Percentiles rank a stretch among this genome's conserved stretches.
These are phyloP conservation scores for Gila robusta DNA, from an alignment of 2,797 vertebrate genomes.

Conservation along the genomic window DNA sequence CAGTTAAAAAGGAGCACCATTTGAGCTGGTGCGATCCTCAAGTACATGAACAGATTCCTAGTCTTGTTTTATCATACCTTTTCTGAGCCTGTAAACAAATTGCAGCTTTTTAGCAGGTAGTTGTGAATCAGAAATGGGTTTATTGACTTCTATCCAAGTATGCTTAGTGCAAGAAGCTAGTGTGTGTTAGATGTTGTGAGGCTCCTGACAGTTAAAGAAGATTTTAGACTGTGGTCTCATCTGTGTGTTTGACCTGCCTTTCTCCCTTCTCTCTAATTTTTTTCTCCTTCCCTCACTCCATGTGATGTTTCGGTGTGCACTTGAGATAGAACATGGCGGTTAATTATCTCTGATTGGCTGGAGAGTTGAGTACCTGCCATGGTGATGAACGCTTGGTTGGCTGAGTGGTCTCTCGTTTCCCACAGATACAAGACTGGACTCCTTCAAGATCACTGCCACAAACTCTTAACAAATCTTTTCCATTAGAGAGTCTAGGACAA, in stretches of 20 bases:
- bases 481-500: constrained; percentile 48
- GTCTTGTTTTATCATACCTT: background rate
- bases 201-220: constrained; percentile 10
- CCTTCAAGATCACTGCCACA: constrained; percentile 40
- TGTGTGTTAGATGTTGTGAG: background rate
- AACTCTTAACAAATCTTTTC: constrained; percentile 59
- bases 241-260: constrained; percentile 21
- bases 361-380: constrained; percentile 52
- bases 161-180: background rate
- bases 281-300: background rate
- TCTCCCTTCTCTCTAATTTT: constrained; percentile 14
- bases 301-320: constrained; percentile 48
- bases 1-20: background rate
- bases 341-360: constrained; percentile 62
- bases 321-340: constrained; percentile 51
- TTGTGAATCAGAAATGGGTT: constrained; percentile 1
- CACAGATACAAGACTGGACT: constrained; percentile 48
- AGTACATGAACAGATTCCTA: background rate
- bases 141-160: background rate
- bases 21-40: background rate
- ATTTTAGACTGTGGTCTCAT: constrained; percentile 11
- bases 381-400: constrained; percentile 60
- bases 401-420: constrained; percentile 55
- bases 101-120: background rate
- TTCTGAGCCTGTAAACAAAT: background rate